phyloP scores from a whole-genome alignment of 2,113 vertebrate species.

The Megaceryle torquata region DNA sequence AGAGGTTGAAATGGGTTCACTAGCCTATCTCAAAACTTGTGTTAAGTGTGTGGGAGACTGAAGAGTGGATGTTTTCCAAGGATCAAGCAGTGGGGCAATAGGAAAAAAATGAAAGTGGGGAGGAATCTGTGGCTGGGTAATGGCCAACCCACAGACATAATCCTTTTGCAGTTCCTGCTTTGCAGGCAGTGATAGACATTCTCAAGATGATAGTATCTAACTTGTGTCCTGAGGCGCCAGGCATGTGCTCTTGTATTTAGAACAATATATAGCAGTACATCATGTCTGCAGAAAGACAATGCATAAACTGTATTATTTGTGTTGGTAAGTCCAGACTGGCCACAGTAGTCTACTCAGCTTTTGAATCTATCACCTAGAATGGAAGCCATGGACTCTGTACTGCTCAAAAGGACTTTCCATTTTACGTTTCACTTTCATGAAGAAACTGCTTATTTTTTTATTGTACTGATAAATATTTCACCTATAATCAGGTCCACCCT shows the following conservation, averaged over 20 bases:
- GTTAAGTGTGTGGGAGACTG: not conserved
- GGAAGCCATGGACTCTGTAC: not conserved
- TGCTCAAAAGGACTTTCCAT: not conserved
- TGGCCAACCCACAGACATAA: not conserved
- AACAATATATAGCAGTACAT: not conserved
- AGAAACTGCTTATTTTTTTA: not conserved
- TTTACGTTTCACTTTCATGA: not conserved
- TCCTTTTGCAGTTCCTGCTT: not conserved
- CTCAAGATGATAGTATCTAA: not conserved
- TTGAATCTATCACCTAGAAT: not conserved
- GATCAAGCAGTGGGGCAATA: not conserved
- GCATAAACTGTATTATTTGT: not conserved
- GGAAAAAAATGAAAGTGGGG: not conserved
- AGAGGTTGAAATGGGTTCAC: not conserved
- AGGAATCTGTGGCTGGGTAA: not conserved
- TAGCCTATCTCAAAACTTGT: not conserved
- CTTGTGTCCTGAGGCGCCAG: not conserved
- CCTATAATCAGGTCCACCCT: not conserved
- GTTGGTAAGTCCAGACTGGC: not conserved
- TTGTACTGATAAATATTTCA: not conserved
- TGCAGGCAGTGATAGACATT: not conserved
- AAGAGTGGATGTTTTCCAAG: not conserved
- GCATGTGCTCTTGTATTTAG: fast-evolving
- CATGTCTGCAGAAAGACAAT: not conserved
- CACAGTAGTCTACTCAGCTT: not conserved